Conservation (phyloP, 2,797 vertebrate species). For the Anabas testudineus region DNA sequence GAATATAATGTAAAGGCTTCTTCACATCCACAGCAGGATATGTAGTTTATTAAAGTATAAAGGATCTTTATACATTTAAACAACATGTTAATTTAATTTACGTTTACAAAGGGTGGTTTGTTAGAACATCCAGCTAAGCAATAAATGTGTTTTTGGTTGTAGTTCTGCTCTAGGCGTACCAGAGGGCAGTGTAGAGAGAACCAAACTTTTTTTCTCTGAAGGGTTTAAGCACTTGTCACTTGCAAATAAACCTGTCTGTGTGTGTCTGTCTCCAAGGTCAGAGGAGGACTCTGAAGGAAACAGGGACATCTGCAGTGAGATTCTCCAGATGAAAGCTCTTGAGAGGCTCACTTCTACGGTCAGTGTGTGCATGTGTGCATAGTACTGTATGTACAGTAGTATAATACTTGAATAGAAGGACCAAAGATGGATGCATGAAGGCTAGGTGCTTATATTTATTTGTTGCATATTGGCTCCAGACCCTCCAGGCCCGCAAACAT, state of each 20-base stretch:
- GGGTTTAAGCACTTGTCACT: slow-evolving; percentile 26
- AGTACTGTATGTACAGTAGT: not conserved
- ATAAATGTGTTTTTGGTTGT: slow-evolving; percentile 30
- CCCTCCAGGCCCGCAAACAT: no score
- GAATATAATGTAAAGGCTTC: no score
- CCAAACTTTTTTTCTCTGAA: slow-evolving; percentile 9
- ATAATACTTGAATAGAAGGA: not conserved
- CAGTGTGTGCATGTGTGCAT: slow-evolving; percentile 53
- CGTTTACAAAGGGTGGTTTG: not conserved
- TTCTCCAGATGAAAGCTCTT: slow-evolving; percentile 91
- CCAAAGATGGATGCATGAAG: not conserved
- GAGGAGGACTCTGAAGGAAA: slow-evolving; percentile 89
- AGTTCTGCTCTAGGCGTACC: slow-evolving; percentile 43
- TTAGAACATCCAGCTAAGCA: not conserved
- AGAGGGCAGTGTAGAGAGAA: slow-evolving; percentile 72
- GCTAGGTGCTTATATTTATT: not conserved
- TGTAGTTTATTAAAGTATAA: not conserved
- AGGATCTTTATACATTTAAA: not conserved
- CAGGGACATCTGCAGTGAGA: slow-evolving; percentile 92
- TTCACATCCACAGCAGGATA: no score
- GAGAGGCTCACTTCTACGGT: slow-evolving; percentile 96
- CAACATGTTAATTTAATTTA: no score
- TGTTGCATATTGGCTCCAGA: not conserved
- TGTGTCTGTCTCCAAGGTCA: slow-evolving; percentile 73
- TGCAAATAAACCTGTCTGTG: slow-evolving; percentile 42